Evolutionary conservation across 1,140 invertebrate species (phyloP).

Genomic region (Diploscapter pachys): DNA sequence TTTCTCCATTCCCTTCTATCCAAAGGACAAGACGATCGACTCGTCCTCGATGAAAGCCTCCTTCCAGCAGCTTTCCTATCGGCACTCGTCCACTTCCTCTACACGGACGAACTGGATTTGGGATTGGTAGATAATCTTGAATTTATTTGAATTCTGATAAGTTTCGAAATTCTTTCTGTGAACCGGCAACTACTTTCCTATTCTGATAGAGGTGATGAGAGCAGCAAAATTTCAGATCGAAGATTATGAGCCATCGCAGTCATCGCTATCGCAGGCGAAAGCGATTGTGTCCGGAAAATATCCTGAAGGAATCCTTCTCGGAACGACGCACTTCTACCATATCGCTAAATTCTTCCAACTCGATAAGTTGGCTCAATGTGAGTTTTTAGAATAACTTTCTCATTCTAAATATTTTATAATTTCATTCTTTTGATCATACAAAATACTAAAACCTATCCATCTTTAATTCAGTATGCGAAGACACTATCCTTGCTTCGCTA

Average conservation of each 20-base stretch:
- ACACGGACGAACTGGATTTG: conserved; percentile 4
- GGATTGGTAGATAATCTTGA: conserved; percentile 6
- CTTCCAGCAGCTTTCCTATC: conserved; percentile 6
- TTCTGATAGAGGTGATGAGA: conserved; percentile 25
- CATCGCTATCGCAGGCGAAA: conserved; percentile 32
- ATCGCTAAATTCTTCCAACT: conserved; percentile 36
- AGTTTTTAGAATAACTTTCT: conserved; percentile 3
- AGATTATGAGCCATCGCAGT: conserved; percentile 2
- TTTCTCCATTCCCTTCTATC: conserved; percentile 8
- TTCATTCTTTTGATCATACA: background rate
- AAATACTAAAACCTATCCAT: background rate
- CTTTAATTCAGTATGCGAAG: conserved; percentile 33
- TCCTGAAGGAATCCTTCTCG: conserved; percentile 16
- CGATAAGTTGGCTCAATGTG: conserved; percentile 31
- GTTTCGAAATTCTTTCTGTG: conserved; percentile 3
- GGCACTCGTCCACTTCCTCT: background rate
- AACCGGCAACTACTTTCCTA: conserved; percentile 18
- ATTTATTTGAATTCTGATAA: conserved; percentile 6
- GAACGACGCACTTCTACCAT: conserved; percentile 30
- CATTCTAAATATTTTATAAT: background rate
- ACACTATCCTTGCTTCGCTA: conserved; percentile 26
- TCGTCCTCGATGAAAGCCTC: conserved; percentile 25
- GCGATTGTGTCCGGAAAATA: conserved; percentile 35
- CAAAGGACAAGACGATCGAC: conserved; percentile 14
- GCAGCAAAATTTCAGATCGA: conserved; percentile 26